Conservation (phyloP, 1,140 invertebrate species). For the Drosophila malerkotliana region DNA sequence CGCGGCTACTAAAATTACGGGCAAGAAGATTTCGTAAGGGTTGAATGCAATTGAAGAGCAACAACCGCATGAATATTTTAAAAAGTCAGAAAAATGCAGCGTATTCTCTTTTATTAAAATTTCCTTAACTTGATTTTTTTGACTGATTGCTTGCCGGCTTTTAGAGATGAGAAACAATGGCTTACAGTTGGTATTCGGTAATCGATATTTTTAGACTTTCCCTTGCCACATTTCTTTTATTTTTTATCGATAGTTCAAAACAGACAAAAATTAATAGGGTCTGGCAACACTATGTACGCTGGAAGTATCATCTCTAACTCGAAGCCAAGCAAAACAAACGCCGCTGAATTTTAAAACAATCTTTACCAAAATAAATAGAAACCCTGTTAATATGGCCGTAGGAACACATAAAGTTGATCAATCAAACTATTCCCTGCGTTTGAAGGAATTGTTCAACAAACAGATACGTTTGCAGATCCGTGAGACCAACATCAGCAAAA, state of each 20-base stretch:
- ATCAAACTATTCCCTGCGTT: constrained; percentile 23
- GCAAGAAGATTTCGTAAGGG: constrained; percentile 30
- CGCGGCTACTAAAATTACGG: constrained; percentile 32
- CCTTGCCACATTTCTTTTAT: too few relatives aligned
- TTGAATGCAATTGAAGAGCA: constrained; percentile 24
- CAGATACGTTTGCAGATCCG: constrained; percentile 22
- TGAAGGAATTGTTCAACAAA: constrained; percentile 35
- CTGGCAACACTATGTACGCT: constrained; percentile 15
- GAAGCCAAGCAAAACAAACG: constrained; percentile 41
- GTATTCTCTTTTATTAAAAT: constrained; percentile 5
- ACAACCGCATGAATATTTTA: constrained; percentile 52
- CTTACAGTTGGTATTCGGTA: too few relatives aligned
- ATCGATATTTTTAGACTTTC: too few relatives aligned
- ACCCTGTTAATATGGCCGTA: constrained; percentile 12
- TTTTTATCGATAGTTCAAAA: constrained; percentile 1
- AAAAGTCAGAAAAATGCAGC: constrained; percentile 9
- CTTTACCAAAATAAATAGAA: not conserved
- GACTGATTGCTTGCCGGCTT: constrained; percentile 41
- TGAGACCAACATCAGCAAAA: constrained; percentile 27
- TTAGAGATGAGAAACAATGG: constrained; percentile 3
- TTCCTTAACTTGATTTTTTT: constrained; percentile 47
- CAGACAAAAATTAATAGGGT: not conserved
- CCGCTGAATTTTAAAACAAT: constrained; percentile 51
- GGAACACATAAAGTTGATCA: not conserved
- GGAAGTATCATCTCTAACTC: constrained; percentile 31